These are phyloP conservation scores for Salvelinus alpinus DNA, from an alignment of 2,113 vertebrate genomes.

Conservation along the genomic window DNA sequence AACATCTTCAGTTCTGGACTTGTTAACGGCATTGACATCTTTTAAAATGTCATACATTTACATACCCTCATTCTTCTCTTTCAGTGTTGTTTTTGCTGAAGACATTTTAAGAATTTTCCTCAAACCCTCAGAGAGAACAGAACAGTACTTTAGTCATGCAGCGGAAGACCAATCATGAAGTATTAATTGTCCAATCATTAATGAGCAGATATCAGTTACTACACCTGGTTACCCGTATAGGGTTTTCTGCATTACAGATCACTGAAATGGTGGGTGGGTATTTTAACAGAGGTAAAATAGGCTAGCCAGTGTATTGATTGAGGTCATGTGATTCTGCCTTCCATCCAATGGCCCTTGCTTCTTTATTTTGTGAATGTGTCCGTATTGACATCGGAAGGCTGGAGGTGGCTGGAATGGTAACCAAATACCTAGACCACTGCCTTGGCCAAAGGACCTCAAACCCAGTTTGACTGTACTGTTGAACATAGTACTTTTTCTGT, in stretches of 20 bases:
- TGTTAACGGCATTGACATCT: slow-evolving; percentile 13
- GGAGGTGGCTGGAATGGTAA: slow-evolving; percentile 25
- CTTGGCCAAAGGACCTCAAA: slow-evolving; percentile 20
- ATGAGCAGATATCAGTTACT: not conserved
- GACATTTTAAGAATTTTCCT: not conserved
- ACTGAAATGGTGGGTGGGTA: slow-evolving; percentile 20
- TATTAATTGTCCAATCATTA: not conserved
- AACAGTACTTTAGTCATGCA: too few species aligned
- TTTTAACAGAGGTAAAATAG: slow-evolving; percentile 50
- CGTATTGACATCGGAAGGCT: slow-evolving; percentile 48
- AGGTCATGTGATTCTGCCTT: slow-evolving; percentile 51
- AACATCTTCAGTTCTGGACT: slow-evolving; percentile 28
- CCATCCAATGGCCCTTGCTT: slow-evolving; percentile 39
- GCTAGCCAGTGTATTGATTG: slow-evolving; percentile 57
- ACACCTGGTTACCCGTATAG: not conserved
- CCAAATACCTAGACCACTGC: not conserved
- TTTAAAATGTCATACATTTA: slow-evolving; percentile 24
- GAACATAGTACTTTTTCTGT: not conserved
- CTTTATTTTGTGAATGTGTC: slow-evolving; percentile 49
- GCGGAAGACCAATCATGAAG: too few species aligned
- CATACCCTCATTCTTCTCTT: not conserved
- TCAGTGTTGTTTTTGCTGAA: not conserved
- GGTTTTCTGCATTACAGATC: not conserved
- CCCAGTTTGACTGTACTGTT: slow-evolving; percentile 10
- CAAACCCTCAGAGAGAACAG: too few species aligned